phyloP scores from a whole-genome alignment of 2,113 vertebrate genomes.

The Hepsetus odoe region DNA sequence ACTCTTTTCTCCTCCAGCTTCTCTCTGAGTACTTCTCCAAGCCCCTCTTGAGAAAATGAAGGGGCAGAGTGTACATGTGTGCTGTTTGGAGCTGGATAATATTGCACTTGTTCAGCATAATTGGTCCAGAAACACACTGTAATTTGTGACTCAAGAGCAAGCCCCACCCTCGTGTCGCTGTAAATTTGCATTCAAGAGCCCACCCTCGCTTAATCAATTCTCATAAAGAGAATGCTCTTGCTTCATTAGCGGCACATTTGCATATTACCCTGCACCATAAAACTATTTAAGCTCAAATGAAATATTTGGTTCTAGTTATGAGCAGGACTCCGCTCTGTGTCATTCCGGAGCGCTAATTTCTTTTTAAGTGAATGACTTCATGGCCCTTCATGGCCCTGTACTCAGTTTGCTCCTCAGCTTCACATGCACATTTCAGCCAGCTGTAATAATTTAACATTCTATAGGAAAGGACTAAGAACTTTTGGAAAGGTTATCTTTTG shows the following conservation, averaged over 20 bases:
- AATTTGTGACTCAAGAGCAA: conserved; percentile 76
- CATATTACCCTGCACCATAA: conserved; percentile 71
- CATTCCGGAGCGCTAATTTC: conserved; percentile 26
- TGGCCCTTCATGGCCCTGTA: conserved; percentile 12
- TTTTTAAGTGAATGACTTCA: conserved; percentile 32
- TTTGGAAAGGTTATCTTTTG: not conserved
- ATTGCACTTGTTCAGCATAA: conserved; percentile 77
- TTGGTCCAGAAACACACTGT: conserved; percentile 74
- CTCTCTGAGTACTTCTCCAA: conserved; percentile 68
- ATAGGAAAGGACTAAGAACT: not conserved
- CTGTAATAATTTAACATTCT: not conserved
- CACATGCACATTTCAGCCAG: not conserved
- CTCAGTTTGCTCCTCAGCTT: not conserved
- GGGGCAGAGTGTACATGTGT: conserved; percentile 75
- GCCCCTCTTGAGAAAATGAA: conserved; percentile 80
- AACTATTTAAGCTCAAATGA: conserved; percentile 67
- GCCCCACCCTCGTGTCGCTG: conserved; percentile 69
- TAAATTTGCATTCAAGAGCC: conserved; percentile 74
- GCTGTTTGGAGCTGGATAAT: conserved; percentile 80
- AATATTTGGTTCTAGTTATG: conserved; percentile 65
- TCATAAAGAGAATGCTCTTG: conserved; percentile 77
- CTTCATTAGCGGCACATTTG: conserved; percentile 74
- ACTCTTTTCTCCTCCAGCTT: conserved; percentile 47
- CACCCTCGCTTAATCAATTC: conserved; percentile 75
- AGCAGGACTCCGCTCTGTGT: conserved; percentile 13